Evolutionary conservation across 2,888 invertebrate species (phyloP).

Genomic region (Pollenia angustigena): DNA sequence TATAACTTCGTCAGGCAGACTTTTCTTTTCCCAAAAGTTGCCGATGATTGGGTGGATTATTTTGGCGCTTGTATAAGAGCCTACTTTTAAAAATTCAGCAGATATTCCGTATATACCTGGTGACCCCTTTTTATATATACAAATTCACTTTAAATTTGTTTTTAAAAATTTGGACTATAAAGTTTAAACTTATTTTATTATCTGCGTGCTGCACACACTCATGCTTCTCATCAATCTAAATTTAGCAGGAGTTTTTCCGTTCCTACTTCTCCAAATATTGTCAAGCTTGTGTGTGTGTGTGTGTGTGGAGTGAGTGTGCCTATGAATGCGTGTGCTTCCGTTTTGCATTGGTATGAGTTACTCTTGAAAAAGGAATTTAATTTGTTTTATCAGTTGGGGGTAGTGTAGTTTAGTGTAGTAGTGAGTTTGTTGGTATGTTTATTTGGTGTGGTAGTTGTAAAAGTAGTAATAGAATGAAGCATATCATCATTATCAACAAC

Average conservation of each 20-base stretch:
- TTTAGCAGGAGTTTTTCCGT: conserved; percentile 47
- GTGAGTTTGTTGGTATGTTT: conserved; percentile 13
- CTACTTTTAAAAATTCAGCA: no score
- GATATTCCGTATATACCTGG: no score
- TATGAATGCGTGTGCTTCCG: conserved; percentile 29
- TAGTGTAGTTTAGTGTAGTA: conserved; percentile 40
- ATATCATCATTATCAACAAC: conserved; percentile 64
- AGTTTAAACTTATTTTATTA: conserved; percentile 26
- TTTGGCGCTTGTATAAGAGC: no score
- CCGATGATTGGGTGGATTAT: no score
- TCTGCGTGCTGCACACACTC: conserved; percentile 50
- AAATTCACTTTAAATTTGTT: not conserved
- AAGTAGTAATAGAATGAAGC: conserved; percentile 10
- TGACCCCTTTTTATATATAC: no score
- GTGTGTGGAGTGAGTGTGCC: not conserved
- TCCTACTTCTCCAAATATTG: conserved; percentile 41
- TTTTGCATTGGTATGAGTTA: conserved; percentile 59
- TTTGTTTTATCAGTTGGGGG: conserved; percentile 70
- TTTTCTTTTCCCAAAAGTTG: no score
- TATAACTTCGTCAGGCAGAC: no score
- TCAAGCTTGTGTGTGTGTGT: conserved; percentile 21
- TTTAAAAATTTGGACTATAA: not conserved
- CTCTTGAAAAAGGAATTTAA: conserved; percentile 69
- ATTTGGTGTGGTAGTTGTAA: not conserved
- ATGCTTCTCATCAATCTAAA: conserved; percentile 43